phyloP scores from a whole-genome alignment of 2,797 vertebrate genomes.

The Austrolebias charrua region DNA sequence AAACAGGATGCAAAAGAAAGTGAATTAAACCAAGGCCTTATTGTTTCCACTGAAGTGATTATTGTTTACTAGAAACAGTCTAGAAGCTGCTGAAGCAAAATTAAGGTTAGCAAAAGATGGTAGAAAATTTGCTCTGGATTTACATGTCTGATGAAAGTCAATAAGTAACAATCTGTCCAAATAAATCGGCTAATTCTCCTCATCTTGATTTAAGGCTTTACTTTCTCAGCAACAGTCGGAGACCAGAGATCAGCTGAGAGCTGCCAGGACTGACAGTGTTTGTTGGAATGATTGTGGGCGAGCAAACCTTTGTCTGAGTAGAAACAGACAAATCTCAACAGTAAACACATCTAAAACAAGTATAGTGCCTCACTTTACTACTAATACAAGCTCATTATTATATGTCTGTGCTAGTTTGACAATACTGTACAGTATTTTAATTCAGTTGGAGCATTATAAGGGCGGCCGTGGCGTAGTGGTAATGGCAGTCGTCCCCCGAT shows the following conservation, averaged over 20 bases:
- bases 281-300: slow-evolving; percentile 1
- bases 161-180: not conserved
- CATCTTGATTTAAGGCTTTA: not conserved
- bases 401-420: not conserved
- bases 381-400: not conserved
- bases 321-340: slow-evolving; percentile 17
- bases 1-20: slow-evolving; percentile 37
- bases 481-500: too few relatives aligned
- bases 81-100: slow-evolving; percentile 14
- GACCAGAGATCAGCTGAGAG: not conserved
- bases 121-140: not conserved
- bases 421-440: not conserved
- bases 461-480: too few relatives aligned
- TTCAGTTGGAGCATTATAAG: not conserved
- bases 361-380: not conserved
- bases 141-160: not conserved
- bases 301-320: slow-evolving; percentile 25
- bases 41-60: slow-evolving; percentile 35
- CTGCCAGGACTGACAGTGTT: not conserved
- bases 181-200: not conserved
- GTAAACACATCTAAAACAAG: slow-evolving; percentile 3
- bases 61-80: slow-evolving; percentile 22
- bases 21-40: slow-evolving; percentile 27
- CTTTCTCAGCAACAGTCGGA: not conserved
- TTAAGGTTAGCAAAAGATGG: not conserved